These are phyloP conservation scores for Sebastes itinus DNA, from an alignment of 2,797 vertebrate genomes.

Conservation along the genomic window DNA sequence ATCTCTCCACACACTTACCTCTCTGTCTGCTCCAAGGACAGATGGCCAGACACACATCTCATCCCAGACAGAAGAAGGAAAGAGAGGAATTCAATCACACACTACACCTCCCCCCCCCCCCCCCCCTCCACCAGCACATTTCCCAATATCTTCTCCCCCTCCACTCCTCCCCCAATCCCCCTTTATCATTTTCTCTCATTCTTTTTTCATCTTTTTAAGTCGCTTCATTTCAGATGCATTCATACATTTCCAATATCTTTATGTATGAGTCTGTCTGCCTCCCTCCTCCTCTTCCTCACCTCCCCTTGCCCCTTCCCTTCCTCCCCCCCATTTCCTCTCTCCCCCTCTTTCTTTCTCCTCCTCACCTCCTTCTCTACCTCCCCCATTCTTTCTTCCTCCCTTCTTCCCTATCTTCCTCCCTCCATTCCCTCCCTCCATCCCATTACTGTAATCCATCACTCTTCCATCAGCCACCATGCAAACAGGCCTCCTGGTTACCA, in stretches of 20 bases:
- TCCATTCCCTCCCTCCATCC: slow-evolving; percentile 81
- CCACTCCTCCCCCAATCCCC: slow-evolving; percentile 19
- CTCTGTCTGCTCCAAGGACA: slow-evolving; percentile 66
- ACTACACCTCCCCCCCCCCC: background rate
- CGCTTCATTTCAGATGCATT: slow-evolving; percentile 85
- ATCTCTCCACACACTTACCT: slow-evolving; percentile 59
- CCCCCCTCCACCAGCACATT: background rate
- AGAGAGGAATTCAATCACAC: slow-evolving; percentile 66
- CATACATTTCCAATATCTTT: slow-evolving; percentile 88
- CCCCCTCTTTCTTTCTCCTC: slow-evolving; percentile 23
- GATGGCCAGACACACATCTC: slow-evolving; percentile 65
- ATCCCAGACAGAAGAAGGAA: slow-evolving; percentile 55
- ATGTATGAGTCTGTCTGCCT: slow-evolving; percentile 81
- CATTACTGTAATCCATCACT: slow-evolving; percentile 90
- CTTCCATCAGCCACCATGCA: slow-evolving; percentile 86
- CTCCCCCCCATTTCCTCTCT: slow-evolving; percentile 6
- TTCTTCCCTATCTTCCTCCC: slow-evolving; percentile 53
- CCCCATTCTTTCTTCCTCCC: slow-evolving; percentile 18
- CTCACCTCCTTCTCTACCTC: slow-evolving; percentile 6
- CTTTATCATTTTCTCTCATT: slow-evolving; percentile 68
- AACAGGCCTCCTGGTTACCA: slow-evolving; percentile 85
- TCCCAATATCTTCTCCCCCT: slow-evolving; percentile 12
- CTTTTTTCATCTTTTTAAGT: slow-evolving; percentile 74
- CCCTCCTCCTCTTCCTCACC: slow-evolving; percentile 3
- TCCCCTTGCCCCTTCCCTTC: slow-evolving; percentile 6